Base-by-base conservation (phyloP, 1,140 invertebrate genomes). In the Drosophila pallidifrons region DNA sequence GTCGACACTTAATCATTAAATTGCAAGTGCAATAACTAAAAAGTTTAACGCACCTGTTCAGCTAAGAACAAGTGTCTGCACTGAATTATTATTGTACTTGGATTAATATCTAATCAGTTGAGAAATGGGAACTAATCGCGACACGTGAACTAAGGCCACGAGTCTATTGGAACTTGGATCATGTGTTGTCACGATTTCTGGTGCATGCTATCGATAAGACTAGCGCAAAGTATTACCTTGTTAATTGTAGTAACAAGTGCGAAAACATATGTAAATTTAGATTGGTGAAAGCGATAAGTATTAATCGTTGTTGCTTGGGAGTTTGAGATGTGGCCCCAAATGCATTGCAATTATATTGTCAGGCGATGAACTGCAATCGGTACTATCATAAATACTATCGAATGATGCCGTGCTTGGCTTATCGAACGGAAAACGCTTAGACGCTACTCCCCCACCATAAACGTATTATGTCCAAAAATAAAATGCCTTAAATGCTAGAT, bases 31-130 rank as follows among this genome's bases (percentile, higher is more conserved):
- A 4, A 25, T 25, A 25, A 25, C 20, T 25, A 25, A 25, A 25
- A 25, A 25, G 20, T 25, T 25, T 25, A 25, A 25, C 20, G 20
- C 20, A 38, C 35, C 35, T 10, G 6, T 38, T 38, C 10, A 38
- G 10, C 35, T 38, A 38, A 38, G 6, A 38, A 38, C 20, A 25
- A 25, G 20, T 25, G 20, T 25, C 20, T 25, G 20, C 20, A 25
- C 20, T 25, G 20, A 25, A 25, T 25, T 25, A 10, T 10, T 38
- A 38, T 7, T 38, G 35, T 38, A 38, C 35, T 10, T 5, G 28
- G 51, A 54, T 54, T 54, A 54, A 13, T 54, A 54, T 54, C 51
- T 54, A 54, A 54, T 54, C 51, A 51, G 47, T 51, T 51, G 8
- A 11, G 43, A 47, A 16, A 32, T 32, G 5, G 30, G 8, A 16